Evolutionary conservation across 2,888 invertebrate genomes (phyloP), one percentile per base, ranked within the genome.

Genomic region (Dicyrtoma fusca): DNA sequence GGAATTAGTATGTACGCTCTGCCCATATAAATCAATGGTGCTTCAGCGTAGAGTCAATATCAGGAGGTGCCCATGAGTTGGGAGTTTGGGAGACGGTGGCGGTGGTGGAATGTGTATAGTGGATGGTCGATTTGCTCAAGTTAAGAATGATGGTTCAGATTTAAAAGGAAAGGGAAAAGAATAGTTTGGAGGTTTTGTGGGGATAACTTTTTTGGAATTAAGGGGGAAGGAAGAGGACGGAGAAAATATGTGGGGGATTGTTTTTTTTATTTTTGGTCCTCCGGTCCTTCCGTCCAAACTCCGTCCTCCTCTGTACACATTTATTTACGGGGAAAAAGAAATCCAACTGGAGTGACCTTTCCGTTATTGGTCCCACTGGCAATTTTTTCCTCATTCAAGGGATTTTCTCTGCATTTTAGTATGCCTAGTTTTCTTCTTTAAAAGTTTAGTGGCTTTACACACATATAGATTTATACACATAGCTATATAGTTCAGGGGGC

Each of bases 361-460:
- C 51, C 5, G 26, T 66, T 66, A 66, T 66, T 66, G 66, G 66
- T 66, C 66, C 66, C 66, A 66, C 10, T 17, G 55, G 53, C 19
- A 61, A 42, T 61, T 53, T 66, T 34, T 66, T 66, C 42, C 66
- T 25, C 34, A 53, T 65, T 51, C 42, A 11, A 34, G 55, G 66
- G 53, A 53, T 53, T 63, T 62, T 21, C 45, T 62, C 62, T 17
- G 19, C 21, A 53, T 53, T 53, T 53, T 26, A 57, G 14, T 51
- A 21, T 47, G 13, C 17, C 14, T 13, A n/a, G 47, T 51, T 51
- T 34, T 34, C 34, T 8, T 34, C 8, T 34, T 34, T 34, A 34
- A 34, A 34, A 34, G 34, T 34, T 34, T 34, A 34, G 34, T 34
- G 34, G 34, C 8, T n/a, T n/a, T n/a, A n/a, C n/a, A n/a, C n/a